These are phyloP conservation scores for Paradoxurus hermaphroditus DNA, from an alignment of 2,113 vertebrate species.

Conservation along the genomic window DNA sequence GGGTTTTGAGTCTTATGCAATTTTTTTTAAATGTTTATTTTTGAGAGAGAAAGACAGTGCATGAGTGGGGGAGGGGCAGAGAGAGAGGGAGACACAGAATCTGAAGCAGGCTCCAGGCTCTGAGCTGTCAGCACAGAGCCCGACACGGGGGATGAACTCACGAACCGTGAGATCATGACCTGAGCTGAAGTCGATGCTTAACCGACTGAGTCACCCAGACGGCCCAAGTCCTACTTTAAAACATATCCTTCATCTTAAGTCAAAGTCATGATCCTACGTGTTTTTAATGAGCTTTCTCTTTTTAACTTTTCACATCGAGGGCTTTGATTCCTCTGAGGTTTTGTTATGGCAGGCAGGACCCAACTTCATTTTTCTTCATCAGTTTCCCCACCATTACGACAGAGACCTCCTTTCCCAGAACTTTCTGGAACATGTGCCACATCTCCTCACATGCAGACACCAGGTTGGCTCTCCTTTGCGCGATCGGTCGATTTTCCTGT, in stretches of 20 bases:
- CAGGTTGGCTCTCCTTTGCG: neutral
- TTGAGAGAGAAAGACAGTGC: too few species aligned
- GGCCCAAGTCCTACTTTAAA: too few species aligned
- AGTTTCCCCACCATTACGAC: neutral
- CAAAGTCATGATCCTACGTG: neutral
- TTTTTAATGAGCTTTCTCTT: neutral
- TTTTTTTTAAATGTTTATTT: too few species aligned
- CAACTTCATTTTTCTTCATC: neutral
- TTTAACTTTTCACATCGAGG: neutral
- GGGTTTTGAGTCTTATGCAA: neutral
- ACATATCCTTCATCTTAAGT: neutral
- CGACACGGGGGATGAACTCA: too few species aligned
- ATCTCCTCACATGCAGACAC: neutral
- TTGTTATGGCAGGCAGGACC: neutral
- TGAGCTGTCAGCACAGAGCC: too few species aligned
- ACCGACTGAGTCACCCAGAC: too few species aligned
- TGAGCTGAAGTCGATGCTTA: too few species aligned
- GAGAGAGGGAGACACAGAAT: too few species aligned
- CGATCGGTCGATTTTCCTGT: neutral
- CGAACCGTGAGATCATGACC: too few species aligned
- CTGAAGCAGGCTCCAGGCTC: too few species aligned
- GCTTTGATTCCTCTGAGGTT: neutral
- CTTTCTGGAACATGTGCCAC: neutral
- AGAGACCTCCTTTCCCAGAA: neutral
- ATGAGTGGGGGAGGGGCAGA: too few species aligned